These are phyloP conservation scores for Ceratina calcarata DNA, from an alignment of 1,140 invertebrate genomes.

Conservation along the genomic window DNA sequence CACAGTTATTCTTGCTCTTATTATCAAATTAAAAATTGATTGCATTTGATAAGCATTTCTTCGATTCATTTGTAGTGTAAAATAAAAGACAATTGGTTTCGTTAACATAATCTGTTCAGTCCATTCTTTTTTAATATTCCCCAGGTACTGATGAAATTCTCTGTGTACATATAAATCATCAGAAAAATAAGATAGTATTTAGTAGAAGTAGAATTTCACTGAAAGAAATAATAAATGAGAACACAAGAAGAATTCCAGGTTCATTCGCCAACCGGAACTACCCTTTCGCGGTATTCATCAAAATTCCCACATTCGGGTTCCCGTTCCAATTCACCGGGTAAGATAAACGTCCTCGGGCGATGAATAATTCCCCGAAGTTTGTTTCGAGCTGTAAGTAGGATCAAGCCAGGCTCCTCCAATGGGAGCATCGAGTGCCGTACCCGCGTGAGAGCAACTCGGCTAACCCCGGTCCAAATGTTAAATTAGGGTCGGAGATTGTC, in stretches of 20 bases:
- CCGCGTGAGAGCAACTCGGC: neutral
- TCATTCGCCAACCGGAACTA: neutral
- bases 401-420: neutral
- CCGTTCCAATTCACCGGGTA: neutral
- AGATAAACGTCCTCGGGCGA: constrained; percentile 9
- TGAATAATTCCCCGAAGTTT: constrained; percentile 36
- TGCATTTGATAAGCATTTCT: too few relatives aligned
- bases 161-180: too few relatives aligned
- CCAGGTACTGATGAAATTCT: too few relatives aligned
- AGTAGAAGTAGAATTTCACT: too few relatives aligned
- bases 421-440: neutral
- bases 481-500: constrained; percentile 37
- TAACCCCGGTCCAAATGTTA: constrained; percentile 8
- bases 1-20: too few relatives aligned
- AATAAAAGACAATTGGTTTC: too few relatives aligned
- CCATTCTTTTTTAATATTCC: too few relatives aligned
- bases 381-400: constrained; percentile 22
- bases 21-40: too few relatives aligned
- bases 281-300: neutral
- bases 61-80: too few relatives aligned
- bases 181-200: too few relatives aligned
- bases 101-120: too few relatives aligned
- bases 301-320: neutral
- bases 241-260: neutral
- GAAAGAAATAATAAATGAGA: too few relatives aligned